Evolutionary conservation across 2,888 invertebrate genomes (phyloP).

Genomic region (Cerceris ruficornis): DNA sequence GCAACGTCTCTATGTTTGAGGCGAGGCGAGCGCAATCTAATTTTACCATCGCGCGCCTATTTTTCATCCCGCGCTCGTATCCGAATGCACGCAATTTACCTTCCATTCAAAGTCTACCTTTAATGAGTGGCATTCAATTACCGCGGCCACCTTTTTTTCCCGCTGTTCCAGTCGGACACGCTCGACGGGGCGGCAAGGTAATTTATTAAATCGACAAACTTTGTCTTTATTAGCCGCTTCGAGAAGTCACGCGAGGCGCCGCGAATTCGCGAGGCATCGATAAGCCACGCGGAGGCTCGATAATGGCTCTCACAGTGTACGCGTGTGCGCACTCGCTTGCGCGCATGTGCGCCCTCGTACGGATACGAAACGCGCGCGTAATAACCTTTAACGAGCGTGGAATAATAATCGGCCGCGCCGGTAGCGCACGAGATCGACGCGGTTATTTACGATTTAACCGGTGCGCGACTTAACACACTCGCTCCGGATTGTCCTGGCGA

Average conservation of each 20-base stretch:
- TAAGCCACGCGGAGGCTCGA: constrained; percentile 20
- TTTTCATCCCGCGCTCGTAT: constrained; percentile 27
- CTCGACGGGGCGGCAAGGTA: constrained; percentile 38
- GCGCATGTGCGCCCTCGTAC: constrained; percentile 9
- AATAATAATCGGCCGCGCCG: constrained; percentile 56
- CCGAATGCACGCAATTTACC: constrained; percentile 48
- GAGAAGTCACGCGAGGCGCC: constrained; percentile 47
- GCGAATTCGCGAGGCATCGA: constrained; percentile 36
- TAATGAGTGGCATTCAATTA: constrained; percentile 52
- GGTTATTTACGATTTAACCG: constrained; percentile 56
- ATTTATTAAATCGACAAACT: constrained; percentile 44
- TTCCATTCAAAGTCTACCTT: constrained; percentile 24
- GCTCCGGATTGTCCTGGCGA: constrained; percentile 6
- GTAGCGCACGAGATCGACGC: constrained; percentile 50
- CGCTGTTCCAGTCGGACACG: constrained; percentile 11
- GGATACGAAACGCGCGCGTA: constrained; percentile 32
- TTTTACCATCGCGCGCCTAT: constrained; percentile 40
- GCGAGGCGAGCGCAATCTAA: constrained; percentile 39
- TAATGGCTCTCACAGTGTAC: constrained; percentile 1
- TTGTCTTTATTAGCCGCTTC: constrained; percentile 47
- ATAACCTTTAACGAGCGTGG: constrained; percentile 63
- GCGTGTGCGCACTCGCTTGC: constrained; percentile 25
- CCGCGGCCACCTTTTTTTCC: constrained; percentile 7
- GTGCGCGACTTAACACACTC: background rate
- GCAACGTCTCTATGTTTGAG: constrained; percentile 35